Evolutionary conservation across 1,140 invertebrate species (phyloP).

Genomic region (Ditylenchus dipsaci): DNA sequence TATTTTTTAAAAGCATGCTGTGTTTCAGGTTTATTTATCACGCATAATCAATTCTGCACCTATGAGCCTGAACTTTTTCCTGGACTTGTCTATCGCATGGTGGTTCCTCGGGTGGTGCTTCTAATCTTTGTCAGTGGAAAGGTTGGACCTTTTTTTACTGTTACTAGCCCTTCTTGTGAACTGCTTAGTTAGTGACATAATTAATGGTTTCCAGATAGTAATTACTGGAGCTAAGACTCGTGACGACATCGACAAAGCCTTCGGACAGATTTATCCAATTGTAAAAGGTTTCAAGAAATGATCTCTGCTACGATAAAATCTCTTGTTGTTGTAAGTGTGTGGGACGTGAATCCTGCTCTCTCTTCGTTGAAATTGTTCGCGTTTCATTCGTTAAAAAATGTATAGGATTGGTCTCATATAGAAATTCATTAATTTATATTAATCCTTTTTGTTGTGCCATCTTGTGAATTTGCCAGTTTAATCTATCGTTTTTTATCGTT

Average conservation of each 20-base stretch:
- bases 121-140: constrained; percentile 97
- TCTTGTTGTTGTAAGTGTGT: too few relatives aligned
- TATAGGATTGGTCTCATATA: too few relatives aligned
- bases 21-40: constrained; percentile 72
- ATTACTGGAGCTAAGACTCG: constrained; percentile 85
- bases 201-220: constrained; percentile 34
- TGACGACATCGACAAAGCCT: constrained; percentile 95
- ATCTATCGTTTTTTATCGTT: too few relatives aligned
- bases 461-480: too few relatives aligned
- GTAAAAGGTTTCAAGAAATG: constrained; percentile 91
- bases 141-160: constrained; percentile 67
- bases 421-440: too few relatives aligned
- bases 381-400: too few relatives aligned
- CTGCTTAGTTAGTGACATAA: constrained; percentile 12
- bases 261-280: constrained; percentile 98
- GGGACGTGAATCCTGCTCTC: too few relatives aligned
- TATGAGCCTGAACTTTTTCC: constrained; percentile 76
- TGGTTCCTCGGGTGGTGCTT: constrained; percentile 92
- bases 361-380: too few relatives aligned
- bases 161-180: constrained; percentile 20
- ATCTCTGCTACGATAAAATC: background rate
- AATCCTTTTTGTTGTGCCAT: too few relatives aligned
- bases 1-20: too few relatives aligned
- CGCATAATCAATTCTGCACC: constrained; percentile 88
- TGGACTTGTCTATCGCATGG: constrained; percentile 96